These are phyloP conservation scores for Columba janthina DNA, from an alignment of 2,113 vertebrate genomes.

Conservation along the genomic window DNA sequence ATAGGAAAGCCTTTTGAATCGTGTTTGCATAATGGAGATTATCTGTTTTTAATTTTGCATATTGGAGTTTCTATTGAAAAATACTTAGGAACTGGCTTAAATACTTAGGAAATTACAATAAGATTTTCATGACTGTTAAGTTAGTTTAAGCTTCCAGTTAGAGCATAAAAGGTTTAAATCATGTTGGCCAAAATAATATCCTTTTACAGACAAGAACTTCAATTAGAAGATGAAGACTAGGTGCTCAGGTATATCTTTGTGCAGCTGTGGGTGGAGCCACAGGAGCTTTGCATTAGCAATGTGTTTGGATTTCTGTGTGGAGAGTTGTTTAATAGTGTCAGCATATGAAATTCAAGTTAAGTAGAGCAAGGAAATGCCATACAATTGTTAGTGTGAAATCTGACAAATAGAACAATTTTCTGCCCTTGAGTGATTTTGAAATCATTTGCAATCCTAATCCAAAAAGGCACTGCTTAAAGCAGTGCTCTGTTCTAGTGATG, in stretches of 20 bases:
- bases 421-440: slow-evolving; percentile 17
- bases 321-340: not conserved
- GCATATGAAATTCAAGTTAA: not conserved
- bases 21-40: not conserved
- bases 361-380: slow-evolving; percentile 2
- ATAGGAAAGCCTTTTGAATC: not conserved
- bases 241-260: not conserved
- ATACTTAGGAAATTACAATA: not conserved
- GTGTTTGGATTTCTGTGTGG: not conserved
- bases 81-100: not conserved
- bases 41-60: not conserved
- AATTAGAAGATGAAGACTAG: not conserved
- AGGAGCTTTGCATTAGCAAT: not conserved
- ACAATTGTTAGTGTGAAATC: slow-evolving; percentile 25
- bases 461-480: slow-evolving; percentile 4
- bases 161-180: not conserved
- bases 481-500: not conserved
- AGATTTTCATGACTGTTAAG: not conserved
- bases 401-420: slow-evolving; percentile 28
- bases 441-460: slow-evolving; percentile 16
- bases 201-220: not conserved
- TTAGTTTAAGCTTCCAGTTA: not conserved
- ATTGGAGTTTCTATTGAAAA: not conserved
- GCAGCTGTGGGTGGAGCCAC: not conserved
- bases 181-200: not conserved